Conservation (phyloP, 2,113 vertebrate genomes). For the Malurus alboscapulatus region DNA sequence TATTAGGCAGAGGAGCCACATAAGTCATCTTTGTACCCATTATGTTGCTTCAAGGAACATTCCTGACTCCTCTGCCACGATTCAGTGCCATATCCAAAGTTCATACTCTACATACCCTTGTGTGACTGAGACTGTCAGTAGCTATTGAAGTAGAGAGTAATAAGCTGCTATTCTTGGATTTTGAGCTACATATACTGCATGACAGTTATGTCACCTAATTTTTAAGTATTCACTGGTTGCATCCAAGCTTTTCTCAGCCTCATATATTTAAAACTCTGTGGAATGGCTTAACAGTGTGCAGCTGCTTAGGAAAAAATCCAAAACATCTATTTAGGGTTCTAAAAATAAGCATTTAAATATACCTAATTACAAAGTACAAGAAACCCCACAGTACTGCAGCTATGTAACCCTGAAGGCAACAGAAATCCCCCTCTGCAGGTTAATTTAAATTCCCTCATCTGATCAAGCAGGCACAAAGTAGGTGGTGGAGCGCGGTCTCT, state of each 20-base stretch:
- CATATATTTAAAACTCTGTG: conserved; percentile 40
- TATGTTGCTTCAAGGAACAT: neutral
- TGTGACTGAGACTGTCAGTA: neutral
- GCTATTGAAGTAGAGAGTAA: conserved; percentile 18
- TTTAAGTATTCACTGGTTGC: conserved; percentile 33
- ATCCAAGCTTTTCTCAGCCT: conserved; percentile 36
- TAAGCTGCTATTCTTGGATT: conserved; percentile 45
- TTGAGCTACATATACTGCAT: conserved; percentile 8
- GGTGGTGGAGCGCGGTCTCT: neutral
- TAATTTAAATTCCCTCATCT: neutral
- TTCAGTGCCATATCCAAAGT: neutral
- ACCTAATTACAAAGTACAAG: conserved; percentile 39
- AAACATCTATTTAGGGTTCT: conserved; percentile 38
- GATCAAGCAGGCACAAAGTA: neutral
- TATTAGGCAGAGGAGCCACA: neutral
- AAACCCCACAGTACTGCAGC: neutral
- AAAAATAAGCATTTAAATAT: conserved; percentile 46
- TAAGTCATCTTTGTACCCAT: neutral
- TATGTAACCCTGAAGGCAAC: neutral
- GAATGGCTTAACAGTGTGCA: conserved; percentile 52
- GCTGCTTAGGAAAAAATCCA: conserved; percentile 53
- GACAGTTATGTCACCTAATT: conserved; percentile 61
- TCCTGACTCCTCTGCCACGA: neutral
- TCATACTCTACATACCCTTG: neutral
- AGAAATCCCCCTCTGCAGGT: neutral